Evolutionary conservation across 92 coral and sea anemone species (phyloP), one percentile per base, ranked within the genome.

Genomic region (Umimayanthus kanabou): DNA sequence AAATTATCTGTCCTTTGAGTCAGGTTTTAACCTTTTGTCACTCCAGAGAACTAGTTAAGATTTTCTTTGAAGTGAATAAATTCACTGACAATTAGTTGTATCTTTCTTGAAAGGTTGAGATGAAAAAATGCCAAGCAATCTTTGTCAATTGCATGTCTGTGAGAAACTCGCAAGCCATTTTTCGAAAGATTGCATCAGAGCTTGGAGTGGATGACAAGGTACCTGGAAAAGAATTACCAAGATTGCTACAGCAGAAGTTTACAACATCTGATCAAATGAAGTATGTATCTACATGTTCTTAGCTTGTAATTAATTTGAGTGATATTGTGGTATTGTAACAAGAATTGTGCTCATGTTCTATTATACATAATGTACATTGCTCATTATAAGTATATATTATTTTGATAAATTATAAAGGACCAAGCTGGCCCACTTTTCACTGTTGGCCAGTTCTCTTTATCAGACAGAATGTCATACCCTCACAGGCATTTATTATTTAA

Each of bases 131-230:
- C 71, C 96, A 95, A 80, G 94, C 94, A 45, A 93, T 92, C 77
- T 95, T 97, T 88, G 92, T 97, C 40, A 97, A 97, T 89, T 97
- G 98, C 86, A 97, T 97, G 99, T 90, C 96, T 37, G 87, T 97
- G 23, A 91, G 92, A 61, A 92, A 89, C 55, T 92, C 99, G 0
- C 94, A 94, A 79, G 95, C 93, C 22, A 95, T 97, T 39, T 97
- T 91, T 89, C 86, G 81, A 82, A 97, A 95, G 81, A 92, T 97
- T 82, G 92, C 95, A 43, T 88, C 90, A 76, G 98, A 95, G 42
- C 84, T 97, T 28, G 94, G 84, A 10, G 92, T 91, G 43, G 89
- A 91, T 84, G 98, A 89, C 80, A 92, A 93, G 58, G 89, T 94
- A 77, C 86, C 93, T 57, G 91, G 89, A 30, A 97, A 91, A 65